Evolutionary conservation across 2,888 invertebrate genomes (phyloP).

Genomic region (Drosophila mimetica): DNA sequence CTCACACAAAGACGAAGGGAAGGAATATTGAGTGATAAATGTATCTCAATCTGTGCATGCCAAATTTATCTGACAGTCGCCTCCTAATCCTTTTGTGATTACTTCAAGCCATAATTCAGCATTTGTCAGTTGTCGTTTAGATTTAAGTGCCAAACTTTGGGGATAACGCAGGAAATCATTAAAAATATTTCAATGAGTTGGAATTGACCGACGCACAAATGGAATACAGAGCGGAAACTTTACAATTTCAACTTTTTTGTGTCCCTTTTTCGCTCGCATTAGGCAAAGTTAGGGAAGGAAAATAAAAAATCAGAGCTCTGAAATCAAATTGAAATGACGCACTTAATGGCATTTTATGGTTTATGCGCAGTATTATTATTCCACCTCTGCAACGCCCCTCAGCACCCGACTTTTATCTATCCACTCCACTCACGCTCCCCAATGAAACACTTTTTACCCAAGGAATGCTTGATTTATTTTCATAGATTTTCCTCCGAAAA

Average conservation of each 20-base stretch:
- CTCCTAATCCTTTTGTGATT: conserved; percentile 29
- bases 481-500: conserved; percentile 21
- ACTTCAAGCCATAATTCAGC: conserved; percentile 27
- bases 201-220: conserved; percentile 19
- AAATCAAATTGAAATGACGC: conserved; percentile 79
- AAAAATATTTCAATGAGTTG: conserved; percentile 32
- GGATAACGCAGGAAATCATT: conserved; percentile 38
- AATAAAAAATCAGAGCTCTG: conserved; percentile 61
- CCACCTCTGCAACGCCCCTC: conserved; percentile 20
- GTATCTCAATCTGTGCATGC: conserved; percentile 33
- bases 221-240: conserved; percentile 5
- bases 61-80: conserved; percentile 25
- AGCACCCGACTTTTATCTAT: not conserved
- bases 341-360: conserved; percentile 76
- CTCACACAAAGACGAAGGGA: not conserved
- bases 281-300: conserved; percentile 3
- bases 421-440: not conserved
- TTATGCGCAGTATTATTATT: conserved; percentile 73
- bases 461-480: conserved; percentile 35
- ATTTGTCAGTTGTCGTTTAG: conserved; percentile 20
- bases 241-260: conserved; percentile 15
- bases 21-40: conserved; percentile 38
- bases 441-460: conserved; percentile 12
- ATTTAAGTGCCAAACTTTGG: conserved; percentile 25
- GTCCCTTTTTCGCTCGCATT: conserved; percentile 1